Conservation (phyloP, 2,888 invertebrate species). For the Ophraella communa region DNA sequence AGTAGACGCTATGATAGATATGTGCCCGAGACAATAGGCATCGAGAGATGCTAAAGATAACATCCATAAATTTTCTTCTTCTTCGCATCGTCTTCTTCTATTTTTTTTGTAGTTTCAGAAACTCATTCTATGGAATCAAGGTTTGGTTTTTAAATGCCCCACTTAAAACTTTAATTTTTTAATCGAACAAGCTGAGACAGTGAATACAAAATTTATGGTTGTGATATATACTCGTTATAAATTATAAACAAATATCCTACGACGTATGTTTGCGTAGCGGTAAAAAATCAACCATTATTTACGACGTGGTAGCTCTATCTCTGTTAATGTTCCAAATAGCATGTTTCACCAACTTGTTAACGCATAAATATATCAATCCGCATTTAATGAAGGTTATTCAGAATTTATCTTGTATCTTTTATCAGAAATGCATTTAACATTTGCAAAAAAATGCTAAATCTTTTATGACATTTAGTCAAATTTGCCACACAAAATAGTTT, state of each 20-base stretch:
- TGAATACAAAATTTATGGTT: constrained; percentile 30
- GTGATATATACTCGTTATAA: constrained; percentile 29
- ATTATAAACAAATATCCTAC: constrained; percentile 23
- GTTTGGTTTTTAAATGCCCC: constrained; percentile 31
- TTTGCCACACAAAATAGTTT: no score
- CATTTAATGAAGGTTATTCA: constrained; percentile 10
- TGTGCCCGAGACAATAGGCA: constrained; percentile 34
- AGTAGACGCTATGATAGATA: constrained; percentile 34
- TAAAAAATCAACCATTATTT: constrained; percentile 25
- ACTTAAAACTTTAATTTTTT: constrained; percentile 30
- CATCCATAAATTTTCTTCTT: constrained; percentile 29
- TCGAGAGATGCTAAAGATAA: constrained; percentile 28
- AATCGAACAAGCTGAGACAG: constrained; percentile 9
- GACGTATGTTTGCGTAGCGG: constrained; percentile 24
- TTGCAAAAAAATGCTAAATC: no score
- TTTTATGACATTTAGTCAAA: no score
- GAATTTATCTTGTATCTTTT: not conserved
- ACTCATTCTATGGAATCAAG: constrained; percentile 27
- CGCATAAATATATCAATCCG: constrained; percentile 21
- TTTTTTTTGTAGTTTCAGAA: constrained; percentile 13
- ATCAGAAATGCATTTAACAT: no score
- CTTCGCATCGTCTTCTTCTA: constrained; percentile 14
- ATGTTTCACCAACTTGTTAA: constrained; percentile 25
- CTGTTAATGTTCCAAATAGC: constrained; percentile 11
- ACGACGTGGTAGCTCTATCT: constrained; percentile 18